Percentiles rank a stretch among this genome's conserved stretches.
Conservation (phyloP, 2,888 invertebrate genomes). For the Standfussiana lucernea region DNA sequence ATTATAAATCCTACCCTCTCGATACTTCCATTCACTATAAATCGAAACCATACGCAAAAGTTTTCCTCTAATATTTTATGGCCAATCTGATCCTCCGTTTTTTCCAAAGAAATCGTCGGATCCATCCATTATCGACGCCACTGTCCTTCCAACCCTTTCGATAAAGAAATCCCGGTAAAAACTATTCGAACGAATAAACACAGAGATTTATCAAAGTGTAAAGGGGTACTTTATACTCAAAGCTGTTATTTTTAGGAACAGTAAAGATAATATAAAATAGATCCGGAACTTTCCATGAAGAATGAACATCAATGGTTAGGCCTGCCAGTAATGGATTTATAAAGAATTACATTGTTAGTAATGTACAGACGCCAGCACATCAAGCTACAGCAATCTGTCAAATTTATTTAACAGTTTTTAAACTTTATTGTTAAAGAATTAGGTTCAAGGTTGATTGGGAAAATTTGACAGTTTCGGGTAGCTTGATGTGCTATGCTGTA, state of each 20-base stretch:
- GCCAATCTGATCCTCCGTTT: constrained; percentile 36
- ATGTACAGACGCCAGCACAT: no score
- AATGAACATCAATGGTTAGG: no score
- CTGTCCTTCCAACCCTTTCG: constrained; percentile 50
- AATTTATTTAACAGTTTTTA: no score
- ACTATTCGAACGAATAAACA: constrained; percentile 52
- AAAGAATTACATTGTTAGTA: not conserved
- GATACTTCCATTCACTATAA: not conserved
- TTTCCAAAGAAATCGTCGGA: constrained; percentile 26
- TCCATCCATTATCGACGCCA: constrained; percentile 52
- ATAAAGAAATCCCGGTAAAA: constrained; percentile 52
- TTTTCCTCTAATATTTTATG: constrained; percentile 47
- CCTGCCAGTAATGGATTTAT: not conserved
- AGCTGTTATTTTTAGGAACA: constrained; percentile 25
- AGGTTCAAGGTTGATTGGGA: no score
- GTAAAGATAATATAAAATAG: not conserved
- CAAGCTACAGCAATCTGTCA: no score
- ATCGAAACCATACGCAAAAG: constrained; percentile 24
- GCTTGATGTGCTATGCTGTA: no score
- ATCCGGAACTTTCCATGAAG: not conserved
- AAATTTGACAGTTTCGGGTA: no score
- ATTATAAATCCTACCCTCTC: not conserved
- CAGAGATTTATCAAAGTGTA: constrained; percentile 38
- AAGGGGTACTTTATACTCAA: constrained; percentile 37
- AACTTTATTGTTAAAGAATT: no score